Conservation (phyloP, 2,113 vertebrate genomes). For the Nibea albiflora region DNA sequence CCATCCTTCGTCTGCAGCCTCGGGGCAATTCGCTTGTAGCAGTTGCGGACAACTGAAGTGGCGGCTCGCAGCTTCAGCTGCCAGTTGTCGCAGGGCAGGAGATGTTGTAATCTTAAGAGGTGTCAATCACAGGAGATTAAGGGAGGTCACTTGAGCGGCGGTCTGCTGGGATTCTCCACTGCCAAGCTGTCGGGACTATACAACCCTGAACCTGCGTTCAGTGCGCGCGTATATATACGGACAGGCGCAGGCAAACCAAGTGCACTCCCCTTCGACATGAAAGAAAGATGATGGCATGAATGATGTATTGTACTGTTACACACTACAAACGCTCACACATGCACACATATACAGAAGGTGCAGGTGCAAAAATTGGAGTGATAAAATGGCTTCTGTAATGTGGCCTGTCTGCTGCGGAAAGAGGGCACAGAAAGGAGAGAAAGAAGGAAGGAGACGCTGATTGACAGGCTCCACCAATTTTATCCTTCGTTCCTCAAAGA, state of each 20-base stretch:
- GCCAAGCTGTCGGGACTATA: conserved; percentile 5
- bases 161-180: conserved; percentile 27
- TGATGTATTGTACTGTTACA: conserved; percentile 61
- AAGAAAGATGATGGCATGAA: conserved; percentile 73
- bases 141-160: conserved; percentile 24
- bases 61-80: conserved; percentile 5
- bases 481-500: not conserved
- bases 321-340: conserved; percentile 47
- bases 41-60: conserved; percentile 29
- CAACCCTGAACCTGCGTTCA: not conserved
- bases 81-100: not conserved
- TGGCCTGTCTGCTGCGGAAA: conserved; percentile 19
- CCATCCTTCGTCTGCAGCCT: conserved; percentile 31
- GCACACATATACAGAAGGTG: conserved; percentile 11
- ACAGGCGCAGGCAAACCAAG: not conserved
- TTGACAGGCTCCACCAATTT: conserved; percentile 4
- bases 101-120: conserved; percentile 41
- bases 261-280: conserved; percentile 54
- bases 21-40: conserved; percentile 24
- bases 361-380: not conserved
- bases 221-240: conserved; percentile 37
- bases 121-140: conserved; percentile 65
- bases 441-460: not conserved
- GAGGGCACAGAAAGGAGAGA: not conserved
- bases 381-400: conserved; percentile 17